These are phyloP conservation scores for Centropus bengalensis DNA, from an alignment of 2,113 vertebrate species.

Conservation along the genomic window DNA sequence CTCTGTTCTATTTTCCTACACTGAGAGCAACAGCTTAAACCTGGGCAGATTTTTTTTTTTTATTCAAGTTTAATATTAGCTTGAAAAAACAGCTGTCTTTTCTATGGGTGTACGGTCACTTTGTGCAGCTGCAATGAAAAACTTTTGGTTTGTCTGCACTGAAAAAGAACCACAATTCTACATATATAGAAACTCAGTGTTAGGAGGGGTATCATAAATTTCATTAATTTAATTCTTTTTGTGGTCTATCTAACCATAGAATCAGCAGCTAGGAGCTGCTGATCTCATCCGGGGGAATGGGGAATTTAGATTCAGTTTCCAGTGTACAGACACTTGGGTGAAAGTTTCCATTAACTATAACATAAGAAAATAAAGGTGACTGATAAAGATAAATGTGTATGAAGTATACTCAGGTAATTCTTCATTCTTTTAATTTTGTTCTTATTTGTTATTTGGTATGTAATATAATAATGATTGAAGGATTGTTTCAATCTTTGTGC, in stretches of 20 bases:
- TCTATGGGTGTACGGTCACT: not conserved
- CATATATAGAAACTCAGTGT: not conserved
- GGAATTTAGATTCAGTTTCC: not conserved
- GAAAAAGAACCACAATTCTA: not conserved
- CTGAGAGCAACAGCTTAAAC: not conserved
- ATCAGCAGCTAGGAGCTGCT: not conserved
- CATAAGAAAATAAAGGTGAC: not conserved
- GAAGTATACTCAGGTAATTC: not conserved
- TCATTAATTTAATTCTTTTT: not conserved
- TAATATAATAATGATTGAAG: not conserved
- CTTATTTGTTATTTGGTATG: not conserved
- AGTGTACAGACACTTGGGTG: not conserved
- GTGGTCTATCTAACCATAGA: not conserved
- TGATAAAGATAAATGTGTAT: not conserved
- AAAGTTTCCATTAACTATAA: not conserved
- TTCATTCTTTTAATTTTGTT: not conserved
- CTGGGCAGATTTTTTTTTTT: not conserved
- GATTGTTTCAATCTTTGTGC: not conserved
- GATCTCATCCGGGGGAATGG: not conserved
- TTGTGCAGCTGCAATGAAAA: not conserved
- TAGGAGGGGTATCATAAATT: not conserved
- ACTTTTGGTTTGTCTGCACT: not conserved
- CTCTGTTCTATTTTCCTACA: not conserved
- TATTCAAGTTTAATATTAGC: not conserved
- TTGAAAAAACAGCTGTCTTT: not conserved